Percentiles rank a stretch among this genome's conserved stretches.
These are phyloP conservation scores for Leistus spinibarbis DNA, from an alignment of 2,888 invertebrate genomes.

Conservation along the genomic window DNA sequence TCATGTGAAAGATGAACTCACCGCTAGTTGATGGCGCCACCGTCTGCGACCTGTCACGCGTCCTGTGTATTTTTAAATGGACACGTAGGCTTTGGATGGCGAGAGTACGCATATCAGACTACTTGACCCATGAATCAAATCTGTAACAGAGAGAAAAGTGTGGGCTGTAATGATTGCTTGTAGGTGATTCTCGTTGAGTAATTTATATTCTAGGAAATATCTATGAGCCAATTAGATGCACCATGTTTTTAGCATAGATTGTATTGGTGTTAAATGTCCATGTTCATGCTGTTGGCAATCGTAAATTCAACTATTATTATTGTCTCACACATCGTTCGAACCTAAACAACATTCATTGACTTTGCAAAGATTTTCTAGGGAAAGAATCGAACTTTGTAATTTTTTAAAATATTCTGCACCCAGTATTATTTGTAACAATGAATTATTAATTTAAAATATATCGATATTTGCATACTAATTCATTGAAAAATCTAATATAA, in stretches of 20 bases:
- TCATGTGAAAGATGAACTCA: constrained; percentile 5
- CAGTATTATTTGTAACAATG: no score
- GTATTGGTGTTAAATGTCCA: not conserved
- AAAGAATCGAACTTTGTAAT: not conserved
- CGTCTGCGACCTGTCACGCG: not conserved
- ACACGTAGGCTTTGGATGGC: not conserved
- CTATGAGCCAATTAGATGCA: constrained; percentile 4
- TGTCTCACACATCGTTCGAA: not conserved
- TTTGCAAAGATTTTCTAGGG: not conserved
- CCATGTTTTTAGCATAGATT: not conserved
- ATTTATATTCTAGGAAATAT: constrained; percentile 16
- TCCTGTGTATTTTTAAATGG: constrained; percentile 5
- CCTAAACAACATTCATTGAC: not conserved
- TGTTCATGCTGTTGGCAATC: not conserved
- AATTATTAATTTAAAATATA: no score
- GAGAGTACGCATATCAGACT: not conserved
- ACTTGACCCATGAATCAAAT: constrained; percentile 12
- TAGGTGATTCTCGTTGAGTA: constrained; percentile 11
- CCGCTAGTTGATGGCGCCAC: constrained; percentile 1
- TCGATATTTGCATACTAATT: no score
- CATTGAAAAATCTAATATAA: no score
- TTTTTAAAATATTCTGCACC: no score
- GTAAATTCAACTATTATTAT: not conserved
- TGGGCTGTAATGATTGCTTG: constrained; percentile 3
- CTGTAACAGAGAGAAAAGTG: constrained; percentile 3